Percentiles rank a stretch among this genome's conserved stretches.
Conservation (phyloP, 2,888 invertebrate species). For the Aquatica leii region DNA sequence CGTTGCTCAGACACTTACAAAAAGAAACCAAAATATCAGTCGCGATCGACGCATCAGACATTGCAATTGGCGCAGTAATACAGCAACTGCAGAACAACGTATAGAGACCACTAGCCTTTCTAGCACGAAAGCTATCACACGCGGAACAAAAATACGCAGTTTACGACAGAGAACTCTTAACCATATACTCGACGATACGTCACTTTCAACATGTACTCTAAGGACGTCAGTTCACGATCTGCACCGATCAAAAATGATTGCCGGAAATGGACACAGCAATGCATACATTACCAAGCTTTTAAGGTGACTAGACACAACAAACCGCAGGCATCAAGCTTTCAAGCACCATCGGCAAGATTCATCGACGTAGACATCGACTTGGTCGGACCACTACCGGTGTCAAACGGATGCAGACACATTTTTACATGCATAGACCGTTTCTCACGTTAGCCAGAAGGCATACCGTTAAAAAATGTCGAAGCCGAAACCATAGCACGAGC, state of each 20-base stretch:
- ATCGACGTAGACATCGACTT: neutral
- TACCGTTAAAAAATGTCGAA: neutral
- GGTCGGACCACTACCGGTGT: neutral
- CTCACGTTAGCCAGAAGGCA: neutral
- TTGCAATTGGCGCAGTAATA: neutral
- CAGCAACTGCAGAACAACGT: neutral
- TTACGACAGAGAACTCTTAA: neutral
- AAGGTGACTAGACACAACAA: neutral
- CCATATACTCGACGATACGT: neutral
- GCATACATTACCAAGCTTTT: neutral
- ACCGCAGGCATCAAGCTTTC: too few species aligned
- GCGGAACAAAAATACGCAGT: neutral
- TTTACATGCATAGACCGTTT: too few species aligned
- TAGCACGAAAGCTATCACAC: neutral
- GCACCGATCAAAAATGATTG: too few species aligned
- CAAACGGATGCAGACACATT: too few species aligned
- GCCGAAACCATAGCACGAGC: neutral
- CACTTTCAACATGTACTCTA: too few species aligned
- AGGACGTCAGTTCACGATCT: too few species aligned
- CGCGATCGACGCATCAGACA: neutral
- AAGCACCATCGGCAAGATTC: too few species aligned
- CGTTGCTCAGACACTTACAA: too few species aligned
- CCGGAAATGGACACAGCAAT: too few species aligned
- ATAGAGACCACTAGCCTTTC: neutral
- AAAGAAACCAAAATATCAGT: neutral